phyloP scores from a whole-genome alignment of 2,113 vertebrate species.

The Ginglymostoma cirratum region DNA sequence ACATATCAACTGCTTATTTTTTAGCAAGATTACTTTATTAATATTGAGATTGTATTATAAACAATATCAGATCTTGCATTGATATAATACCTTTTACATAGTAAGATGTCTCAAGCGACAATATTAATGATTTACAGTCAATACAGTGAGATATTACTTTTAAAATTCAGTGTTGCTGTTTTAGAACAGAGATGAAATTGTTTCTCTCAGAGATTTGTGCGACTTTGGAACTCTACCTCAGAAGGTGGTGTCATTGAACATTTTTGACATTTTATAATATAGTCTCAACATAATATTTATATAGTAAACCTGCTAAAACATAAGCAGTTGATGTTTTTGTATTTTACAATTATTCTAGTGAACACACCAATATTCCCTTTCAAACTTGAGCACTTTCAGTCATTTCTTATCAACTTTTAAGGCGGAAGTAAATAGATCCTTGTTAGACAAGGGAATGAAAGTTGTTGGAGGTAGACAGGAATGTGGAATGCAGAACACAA shows the following conservation, averaged over 20 bases:
- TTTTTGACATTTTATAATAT: not conserved
- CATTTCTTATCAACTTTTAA: not conserved
- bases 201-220: too few species aligned
- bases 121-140: not conserved
- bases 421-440: too few species aligned
- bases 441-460: too few species aligned
- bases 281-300: not conserved
- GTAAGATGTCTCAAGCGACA: not conserved
- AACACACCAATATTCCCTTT: not conserved
- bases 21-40: not conserved
- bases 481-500: too few species aligned
- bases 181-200: too few species aligned
- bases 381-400: not conserved
- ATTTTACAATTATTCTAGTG: not conserved
- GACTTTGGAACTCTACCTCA: too few species aligned
- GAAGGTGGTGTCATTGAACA: too few species aligned
- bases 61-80: not conserved
- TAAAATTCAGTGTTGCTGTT: too few species aligned
- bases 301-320: not conserved
- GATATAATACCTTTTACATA: not conserved
- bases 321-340: not conserved
- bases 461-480: too few species aligned
- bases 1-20: not conserved
- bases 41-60: not conserved
- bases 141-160: not conserved